Evolutionary conservation across 1,140 invertebrate species (phyloP), one percentile per base, ranked within the genome.

Genomic region (Kradibia gibbosae): DNA sequence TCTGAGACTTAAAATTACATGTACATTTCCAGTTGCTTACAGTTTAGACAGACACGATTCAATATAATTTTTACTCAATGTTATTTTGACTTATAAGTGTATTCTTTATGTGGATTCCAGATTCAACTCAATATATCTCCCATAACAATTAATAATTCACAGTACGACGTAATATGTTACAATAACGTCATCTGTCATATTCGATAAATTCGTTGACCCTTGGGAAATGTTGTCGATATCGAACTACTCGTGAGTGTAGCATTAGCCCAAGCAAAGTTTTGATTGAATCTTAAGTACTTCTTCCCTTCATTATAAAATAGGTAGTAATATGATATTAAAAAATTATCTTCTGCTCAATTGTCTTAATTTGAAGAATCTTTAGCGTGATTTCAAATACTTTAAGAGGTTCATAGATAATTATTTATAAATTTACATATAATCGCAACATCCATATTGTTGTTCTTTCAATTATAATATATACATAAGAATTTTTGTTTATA

Each of bases 21-120:
- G n/a, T n/a, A n/a, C n/a, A n/a, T n/a, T n/a, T n/a, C n/a, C n/a
- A n/a, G n/a, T n/a, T 81, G 77, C 78, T 83, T 78, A 48, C 55
- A 74, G 25, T 25, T 39, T 25, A 50, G 71, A 36, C 60, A 25
- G 62, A 1, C 62, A 5, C 62, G 62, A 31, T 67, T 79, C 67
- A 72, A 79, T 79, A 67, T 72, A 72, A 79, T 71, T 79, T 53
- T 25, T 31, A 72, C 78, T 55, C 70, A 57, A 76, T 57, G 31
- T 65, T 76, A 48, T 62, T 76, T 39, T 42, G 34, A 31, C 22
- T 34, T 10, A 10, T 31, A 1, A 11, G 50, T 36, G 22, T 53
- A 75, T 75, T 75, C 73, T 53, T 60, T 10, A 7, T 28, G 42
- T 17, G 28, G 31, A 74, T 74, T 10, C 39, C n/a, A n/a, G 20